Evolutionary conservation across 2,888 invertebrate species (phyloP).

Genomic region (Pyrgus malvae): DNA sequence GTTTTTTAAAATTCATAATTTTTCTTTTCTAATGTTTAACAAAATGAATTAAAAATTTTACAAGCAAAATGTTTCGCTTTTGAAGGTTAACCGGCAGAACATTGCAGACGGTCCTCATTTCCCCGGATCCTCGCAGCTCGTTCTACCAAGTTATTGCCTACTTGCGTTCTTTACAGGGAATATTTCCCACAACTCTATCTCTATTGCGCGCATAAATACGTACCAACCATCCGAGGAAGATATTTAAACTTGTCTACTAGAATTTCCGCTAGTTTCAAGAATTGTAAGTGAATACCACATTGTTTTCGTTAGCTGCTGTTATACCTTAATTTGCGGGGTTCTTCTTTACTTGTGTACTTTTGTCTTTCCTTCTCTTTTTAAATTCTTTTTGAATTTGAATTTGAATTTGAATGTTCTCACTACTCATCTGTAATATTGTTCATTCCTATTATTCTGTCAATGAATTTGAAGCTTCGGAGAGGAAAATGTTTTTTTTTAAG

Average conservation of each 20-base stretch:
- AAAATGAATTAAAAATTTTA: not conserved
- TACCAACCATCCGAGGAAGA: not conserved
- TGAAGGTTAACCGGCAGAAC: constrained; percentile 15
- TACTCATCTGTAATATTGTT: too few relatives aligned
- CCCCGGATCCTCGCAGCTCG: constrained; percentile 16
- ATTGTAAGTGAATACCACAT: too few relatives aligned
- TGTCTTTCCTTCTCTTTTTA: too few relatives aligned
- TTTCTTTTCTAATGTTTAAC: too few relatives aligned
- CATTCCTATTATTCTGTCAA: too few relatives aligned
- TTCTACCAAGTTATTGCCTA: constrained; percentile 24
- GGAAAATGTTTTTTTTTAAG: constrained; percentile 1
- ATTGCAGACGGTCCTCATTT: constrained; percentile 24
- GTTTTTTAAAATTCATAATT: not conserved
- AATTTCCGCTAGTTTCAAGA: constrained; percentile 10
- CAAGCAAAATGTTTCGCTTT: not conserved
- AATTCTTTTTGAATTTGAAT: too few relatives aligned
- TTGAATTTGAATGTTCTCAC: too few relatives aligned
- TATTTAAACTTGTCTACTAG: constrained; percentile 14
- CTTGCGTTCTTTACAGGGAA: constrained; percentile 20
- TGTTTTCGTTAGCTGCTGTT: not conserved
- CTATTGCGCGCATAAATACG: constrained; percentile 13
- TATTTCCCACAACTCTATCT: constrained; percentile 21
- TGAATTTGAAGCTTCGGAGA: not conserved
- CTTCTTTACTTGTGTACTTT: too few relatives aligned
- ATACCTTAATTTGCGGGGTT: too few relatives aligned